Evolutionary conservation across 1,140 invertebrate genomes (phyloP).

Genomic region (Ips nitidus): DNA sequence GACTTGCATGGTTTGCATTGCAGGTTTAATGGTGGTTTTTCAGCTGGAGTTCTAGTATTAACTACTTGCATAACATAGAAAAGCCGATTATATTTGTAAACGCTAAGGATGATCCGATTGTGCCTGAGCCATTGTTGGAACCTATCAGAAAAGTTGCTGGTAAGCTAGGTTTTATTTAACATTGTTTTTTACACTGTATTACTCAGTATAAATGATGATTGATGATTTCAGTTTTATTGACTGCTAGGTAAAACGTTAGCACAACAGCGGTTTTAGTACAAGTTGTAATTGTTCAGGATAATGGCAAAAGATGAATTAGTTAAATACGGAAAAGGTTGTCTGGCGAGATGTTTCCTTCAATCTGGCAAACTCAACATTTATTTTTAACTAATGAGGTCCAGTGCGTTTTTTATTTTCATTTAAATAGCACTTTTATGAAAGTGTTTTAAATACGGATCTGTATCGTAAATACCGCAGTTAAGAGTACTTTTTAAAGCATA

Average conservation of each 20-base stretch:
- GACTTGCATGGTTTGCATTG: not conserved
- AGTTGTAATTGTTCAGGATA: not conserved
- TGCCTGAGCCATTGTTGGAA: slow-evolving; percentile 72
- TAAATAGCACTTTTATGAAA: too few species aligned
- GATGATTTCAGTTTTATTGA: not conserved
- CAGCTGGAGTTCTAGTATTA: slow-evolving; percentile 73
- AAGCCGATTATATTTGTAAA: slow-evolving; percentile 89
- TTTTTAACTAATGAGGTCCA: too few species aligned
- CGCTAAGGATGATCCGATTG: slow-evolving; percentile 84
- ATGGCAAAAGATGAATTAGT: too few species aligned
- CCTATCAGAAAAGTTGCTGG: slow-evolving; percentile 74
- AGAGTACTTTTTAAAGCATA: too few species aligned
- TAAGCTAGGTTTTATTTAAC: slow-evolving; percentile 55
- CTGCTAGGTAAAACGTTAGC: not conserved
- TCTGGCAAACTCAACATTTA: too few species aligned
- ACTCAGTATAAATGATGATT: not conserved
- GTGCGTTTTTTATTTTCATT: too few species aligned
- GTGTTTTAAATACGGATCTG: too few species aligned
- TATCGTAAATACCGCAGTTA: too few species aligned
- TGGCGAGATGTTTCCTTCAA: too few species aligned
- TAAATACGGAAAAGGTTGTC: too few species aligned
- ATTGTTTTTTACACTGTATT: slow-evolving; percentile 8
- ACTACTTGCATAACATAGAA: slow-evolving; percentile 74
- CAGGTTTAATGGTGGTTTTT: not conserved
- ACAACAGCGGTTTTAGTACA: not conserved